Percentiles rank a stretch among this genome's conserved stretches.
These are phyloP conservation scores for Dinocampus coccinellae DNA, from an alignment of 2,888 invertebrate species.

Conservation along the genomic window DNA sequence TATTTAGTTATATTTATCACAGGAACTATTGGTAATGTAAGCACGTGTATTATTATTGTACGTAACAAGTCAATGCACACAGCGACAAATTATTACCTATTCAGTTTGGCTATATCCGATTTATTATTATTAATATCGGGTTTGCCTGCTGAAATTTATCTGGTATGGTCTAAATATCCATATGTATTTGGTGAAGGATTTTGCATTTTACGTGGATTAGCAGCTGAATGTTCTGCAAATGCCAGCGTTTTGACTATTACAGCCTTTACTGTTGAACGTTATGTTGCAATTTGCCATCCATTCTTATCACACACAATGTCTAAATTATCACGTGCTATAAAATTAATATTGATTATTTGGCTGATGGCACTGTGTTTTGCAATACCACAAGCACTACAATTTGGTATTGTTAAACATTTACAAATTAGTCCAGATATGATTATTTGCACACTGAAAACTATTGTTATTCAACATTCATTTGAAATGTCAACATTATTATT, in stretches of 20 bases:
- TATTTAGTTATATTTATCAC: constrained; percentile 73
- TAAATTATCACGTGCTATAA: constrained; percentile 85
- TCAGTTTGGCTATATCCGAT: constrained; percentile 76
- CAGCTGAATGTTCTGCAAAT: constrained; percentile 73
- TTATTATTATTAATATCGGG: constrained; percentile 74
- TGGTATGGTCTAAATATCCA: constrained; percentile 70
- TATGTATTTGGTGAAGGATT: constrained; percentile 73
- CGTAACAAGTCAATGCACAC: constrained; percentile 77
- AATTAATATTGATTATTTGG: constrained; percentile 87
- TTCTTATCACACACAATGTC: constrained; percentile 86
- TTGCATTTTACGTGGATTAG: constrained; percentile 71
- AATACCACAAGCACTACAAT: constrained; percentile 77
- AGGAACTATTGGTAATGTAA: constrained; percentile 75
- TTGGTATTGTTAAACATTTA: constrained; percentile 67
- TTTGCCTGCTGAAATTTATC: constrained; percentile 73
- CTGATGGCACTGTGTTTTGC: constrained; percentile 80
- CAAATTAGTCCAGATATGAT: constrained; percentile 71
- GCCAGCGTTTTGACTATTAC: constrained; percentile 74
- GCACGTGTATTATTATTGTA: constrained; percentile 76
- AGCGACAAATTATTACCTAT: constrained; percentile 77
- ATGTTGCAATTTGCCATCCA: constrained; percentile 80
- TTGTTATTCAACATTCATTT: constrained; percentile 72
- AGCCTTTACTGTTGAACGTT: constrained; percentile 80
- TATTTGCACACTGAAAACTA: constrained; percentile 68
- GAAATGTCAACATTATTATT: constrained; percentile 75